Percentiles rank a stretch among this genome's conserved stretches.
phyloP scores from a whole-genome alignment of 2,797 vertebrate species.

The Monodelphis domestica region DNA sequence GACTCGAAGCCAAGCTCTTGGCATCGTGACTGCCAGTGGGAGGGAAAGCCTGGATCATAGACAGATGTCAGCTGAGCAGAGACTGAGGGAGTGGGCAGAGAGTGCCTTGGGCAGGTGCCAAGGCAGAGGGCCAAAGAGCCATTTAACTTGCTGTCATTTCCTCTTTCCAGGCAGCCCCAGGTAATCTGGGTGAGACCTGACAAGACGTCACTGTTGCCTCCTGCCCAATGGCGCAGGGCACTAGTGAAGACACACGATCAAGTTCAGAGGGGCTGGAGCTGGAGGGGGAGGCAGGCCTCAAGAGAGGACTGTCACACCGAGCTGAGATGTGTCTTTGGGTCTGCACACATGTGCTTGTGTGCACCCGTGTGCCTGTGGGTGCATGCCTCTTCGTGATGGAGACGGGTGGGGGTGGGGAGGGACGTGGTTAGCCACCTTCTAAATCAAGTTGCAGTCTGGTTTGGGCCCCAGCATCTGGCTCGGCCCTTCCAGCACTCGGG shows the following conservation, averaged over 20 bases:
- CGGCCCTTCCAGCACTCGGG: slow-evolving; percentile 55
- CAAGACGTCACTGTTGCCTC: slow-evolving; percentile 67
- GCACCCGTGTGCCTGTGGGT: background rate
- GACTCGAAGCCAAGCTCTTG: background rate
- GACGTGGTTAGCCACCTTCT: slow-evolving; percentile 58
- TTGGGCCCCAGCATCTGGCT: slow-evolving; percentile 55
- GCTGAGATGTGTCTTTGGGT: background rate
- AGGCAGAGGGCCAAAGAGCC: slow-evolving; percentile 76
- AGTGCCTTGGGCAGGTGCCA: slow-evolving; percentile 65
- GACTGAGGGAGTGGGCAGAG: slow-evolving; percentile 47
- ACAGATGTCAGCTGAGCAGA: slow-evolving; percentile 50
- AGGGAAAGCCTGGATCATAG: slow-evolving; percentile 60
- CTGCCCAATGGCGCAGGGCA: slow-evolving; percentile 65
- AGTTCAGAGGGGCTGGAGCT: background rate
- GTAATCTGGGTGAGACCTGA: slow-evolving; percentile 75
- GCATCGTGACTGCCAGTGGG: slow-evolving; percentile 48
- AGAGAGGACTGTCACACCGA: background rate
- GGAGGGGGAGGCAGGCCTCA: background rate
- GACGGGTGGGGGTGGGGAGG: background rate
- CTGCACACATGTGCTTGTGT: background rate
- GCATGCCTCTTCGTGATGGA: background rate
- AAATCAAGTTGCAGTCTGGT: slow-evolving; percentile 58
- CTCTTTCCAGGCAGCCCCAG: slow-evolving; percentile 74
- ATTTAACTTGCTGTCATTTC: slow-evolving; percentile 74
- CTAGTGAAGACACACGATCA: slow-evolving; percentile 42